These are phyloP conservation scores for Brachyistius frenatus DNA, from an alignment of 2,113 vertebrate genomes.

Conservation along the genomic window DNA sequence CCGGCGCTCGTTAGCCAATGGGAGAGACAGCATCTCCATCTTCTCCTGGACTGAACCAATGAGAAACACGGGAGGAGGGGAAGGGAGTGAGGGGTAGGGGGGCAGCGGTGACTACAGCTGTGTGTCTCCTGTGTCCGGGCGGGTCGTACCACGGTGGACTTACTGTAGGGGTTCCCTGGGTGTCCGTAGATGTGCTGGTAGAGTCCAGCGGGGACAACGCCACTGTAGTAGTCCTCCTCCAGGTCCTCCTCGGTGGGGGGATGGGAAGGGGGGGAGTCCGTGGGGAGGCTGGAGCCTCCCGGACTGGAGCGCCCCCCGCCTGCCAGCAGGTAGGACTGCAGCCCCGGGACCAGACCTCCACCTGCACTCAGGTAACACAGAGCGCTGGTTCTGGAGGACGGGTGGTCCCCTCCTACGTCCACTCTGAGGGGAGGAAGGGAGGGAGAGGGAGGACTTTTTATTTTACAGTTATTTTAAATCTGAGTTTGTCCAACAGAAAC, in stretches of 20 bases:
- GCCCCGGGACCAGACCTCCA: conserved; percentile 87
- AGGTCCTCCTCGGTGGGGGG: conserved; percentile 95
- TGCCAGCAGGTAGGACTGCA: conserved; percentile 86
- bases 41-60: conserved; percentile 88
- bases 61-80: background rate
- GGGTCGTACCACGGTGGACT: conserved; percentile 16
- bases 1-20: conserved; percentile 90
- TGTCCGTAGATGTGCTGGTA: conserved; percentile 93
- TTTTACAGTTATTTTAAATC: no score
- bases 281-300: conserved; percentile 92
- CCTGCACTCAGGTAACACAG: conserved; percentile 77
- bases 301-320: conserved; percentile 92
- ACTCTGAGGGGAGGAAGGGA: conserved; percentile 41
- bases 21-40: conserved; percentile 87
- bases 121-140: no score
- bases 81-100: no score
- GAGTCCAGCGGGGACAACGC: conserved; percentile 86
- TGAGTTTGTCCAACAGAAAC: no score
- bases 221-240: conserved; percentile 94
- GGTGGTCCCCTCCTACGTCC: conserved; percentile 54
- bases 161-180: conserved; percentile 87
- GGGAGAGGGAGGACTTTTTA: background rate
- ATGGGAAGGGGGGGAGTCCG: conserved; percentile 95
- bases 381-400: conserved; percentile 71
- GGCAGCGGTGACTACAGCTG: no score